phyloP scores from a whole-genome alignment of 2,888 invertebrate genomes.

The Oeneis ivallda region DNA sequence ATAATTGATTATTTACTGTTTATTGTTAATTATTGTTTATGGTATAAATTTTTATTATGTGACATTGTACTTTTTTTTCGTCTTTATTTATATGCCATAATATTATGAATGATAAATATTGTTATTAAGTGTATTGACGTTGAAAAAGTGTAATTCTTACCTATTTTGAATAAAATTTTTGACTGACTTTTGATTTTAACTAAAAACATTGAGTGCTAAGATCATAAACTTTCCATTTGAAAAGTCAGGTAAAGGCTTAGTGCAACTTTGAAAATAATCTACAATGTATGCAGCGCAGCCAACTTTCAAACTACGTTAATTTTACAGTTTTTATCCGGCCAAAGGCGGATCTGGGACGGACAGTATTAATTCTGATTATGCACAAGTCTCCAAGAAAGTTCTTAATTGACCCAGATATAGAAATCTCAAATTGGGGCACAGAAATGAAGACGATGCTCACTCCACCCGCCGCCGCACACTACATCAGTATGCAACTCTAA shows the following conservation, averaged over 20 bases:
- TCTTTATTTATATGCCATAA: too few relatives aligned
- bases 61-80: too few relatives aligned
- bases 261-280: slow-evolving; percentile 5
- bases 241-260: neutral
- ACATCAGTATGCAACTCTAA: slow-evolving; percentile 17
- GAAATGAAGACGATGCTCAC: slow-evolving; percentile 19
- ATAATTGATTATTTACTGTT: too few relatives aligned
- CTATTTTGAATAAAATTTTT: too few relatives aligned
- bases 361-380: slow-evolving; percentile 20
- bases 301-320: slow-evolving; percentile 20
- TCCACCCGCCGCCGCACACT: slow-evolving; percentile 2
- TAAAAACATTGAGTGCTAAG: too few relatives aligned
- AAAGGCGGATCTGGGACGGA: slow-evolving; percentile 20
- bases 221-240: too few relatives aligned
- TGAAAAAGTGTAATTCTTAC: too few relatives aligned
- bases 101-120: too few relatives aligned
- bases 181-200: too few relatives aligned
- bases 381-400: slow-evolving; percentile 26
- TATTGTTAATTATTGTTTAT: too few relatives aligned
- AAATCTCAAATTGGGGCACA: slow-evolving; percentile 25
- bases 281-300: neutral
- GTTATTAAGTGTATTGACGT: too few relatives aligned
- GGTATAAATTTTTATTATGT: too few relatives aligned
- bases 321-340: slow-evolving; percentile 16
- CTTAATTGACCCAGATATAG: slow-evolving; percentile 31